Base-by-base conservation (phyloP, 2,113 vertebrate species). In the Bos indicus region DNA sequence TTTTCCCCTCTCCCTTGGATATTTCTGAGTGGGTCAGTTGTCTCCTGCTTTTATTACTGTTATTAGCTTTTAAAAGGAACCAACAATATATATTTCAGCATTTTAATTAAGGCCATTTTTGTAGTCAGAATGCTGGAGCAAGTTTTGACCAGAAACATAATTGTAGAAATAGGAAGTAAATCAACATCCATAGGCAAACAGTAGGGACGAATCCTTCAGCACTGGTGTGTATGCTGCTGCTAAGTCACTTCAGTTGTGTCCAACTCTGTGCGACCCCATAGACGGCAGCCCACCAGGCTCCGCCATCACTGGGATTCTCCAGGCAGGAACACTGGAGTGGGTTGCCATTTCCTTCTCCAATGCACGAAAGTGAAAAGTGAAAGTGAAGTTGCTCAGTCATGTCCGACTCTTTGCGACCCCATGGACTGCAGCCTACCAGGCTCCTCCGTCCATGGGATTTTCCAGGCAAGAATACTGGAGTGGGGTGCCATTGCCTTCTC, bases 31-130 rank as follows among this genome's bases (percentile, higher is more conserved):
- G 19, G 16, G 26, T 74, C 62, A 80, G 54, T 33, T 90, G 54
- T 88, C 26, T 84, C 13, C 90, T 84, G 19, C 13, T 95, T 97
- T 97, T 90, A 80, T 87, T 91, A 60, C 51, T 93, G 10, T 88
- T 93, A 90, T 51, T 88, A 91, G 46, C 15, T 28, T 95, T 92
- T 84, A 46, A 96, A 95, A 74, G 48, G 30, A 80, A 93, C 28
- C 11, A 60, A 85, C 1, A 90, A 89, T 25, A 92, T 87, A 60
- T 80, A 90, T 83, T 90, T 91, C 43, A 80, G 26, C 28, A 94
- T 88, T 87, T 95, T 84, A 80, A 64, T 62, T 95, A 90, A 96
- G 57, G 83, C 10, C 28, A 93, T 93, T 95, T 52, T 95, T 97
- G 93, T 62, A 96, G 46, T 80, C 15, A 92, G 40, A 92, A 90